Evolutionary conservation across 2,113 vertebrate genomes (phyloP).

Genomic region (Leucosticte australis): DNA sequence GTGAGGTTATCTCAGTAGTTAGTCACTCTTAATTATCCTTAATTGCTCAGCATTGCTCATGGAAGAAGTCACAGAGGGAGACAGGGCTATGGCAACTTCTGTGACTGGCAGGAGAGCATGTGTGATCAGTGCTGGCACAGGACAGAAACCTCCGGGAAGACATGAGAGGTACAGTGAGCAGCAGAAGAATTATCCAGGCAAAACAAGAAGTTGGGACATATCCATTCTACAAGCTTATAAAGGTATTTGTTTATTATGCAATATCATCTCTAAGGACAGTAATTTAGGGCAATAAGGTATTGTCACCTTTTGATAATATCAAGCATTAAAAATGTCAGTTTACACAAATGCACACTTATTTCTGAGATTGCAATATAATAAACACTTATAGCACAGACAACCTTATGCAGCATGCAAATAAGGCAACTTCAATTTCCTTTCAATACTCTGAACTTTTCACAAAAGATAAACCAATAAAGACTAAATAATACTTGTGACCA

Average conservation of each 20-base stretch:
- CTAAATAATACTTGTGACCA: neutral
- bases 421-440: neutral
- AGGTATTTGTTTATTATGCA: neutral
- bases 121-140: neutral
- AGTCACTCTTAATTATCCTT: neutral
- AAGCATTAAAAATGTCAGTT: neutral
- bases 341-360: neutral
- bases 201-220: neutral
- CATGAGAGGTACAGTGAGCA: neutral
- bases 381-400: neutral
- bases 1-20: neutral
- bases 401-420: neutral
- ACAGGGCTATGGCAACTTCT: neutral
- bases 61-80: neutral
- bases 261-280: neutral
- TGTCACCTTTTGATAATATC: neutral
- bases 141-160: rapidly evolving
- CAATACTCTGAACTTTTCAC: neutral
- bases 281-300: neutral
- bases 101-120: neutral
- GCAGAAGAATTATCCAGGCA: neutral
- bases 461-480: neutral
- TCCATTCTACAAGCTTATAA: neutral
- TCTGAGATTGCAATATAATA: neutral
- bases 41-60: neutral